A percentile compares a stretch with the other conserved stretches of the same genome.
phyloP scores from a whole-genome alignment of 2,888 invertebrate species.

The Chymomyza amoena region DNA sequence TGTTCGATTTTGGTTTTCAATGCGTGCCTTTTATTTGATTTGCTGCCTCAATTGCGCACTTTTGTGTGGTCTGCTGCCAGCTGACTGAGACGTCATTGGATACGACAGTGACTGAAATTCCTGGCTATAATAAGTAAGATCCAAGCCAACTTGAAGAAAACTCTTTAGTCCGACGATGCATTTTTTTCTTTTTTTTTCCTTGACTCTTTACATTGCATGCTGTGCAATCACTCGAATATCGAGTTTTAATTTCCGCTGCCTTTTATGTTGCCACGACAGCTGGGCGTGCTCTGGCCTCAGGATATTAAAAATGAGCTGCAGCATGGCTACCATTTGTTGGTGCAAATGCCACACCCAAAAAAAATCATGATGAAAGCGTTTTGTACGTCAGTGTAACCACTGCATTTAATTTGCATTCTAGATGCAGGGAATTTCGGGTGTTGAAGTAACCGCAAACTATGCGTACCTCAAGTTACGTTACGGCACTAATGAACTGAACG shows the following conservation, averaged over 20 bases:
- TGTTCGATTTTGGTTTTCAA: slow-evolving; percentile 3
- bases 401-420: slow-evolving; percentile 34
- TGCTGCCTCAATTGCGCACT: slow-evolving; percentile 70
- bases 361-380: neutral
- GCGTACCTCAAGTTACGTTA: slow-evolving; percentile 27
- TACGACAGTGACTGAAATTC: too few species aligned
- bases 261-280: slow-evolving; percentile 56
- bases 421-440: neutral
- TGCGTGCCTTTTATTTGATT: slow-evolving; percentile 68
- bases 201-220: neutral
- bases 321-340: slow-evolving; percentile 32
- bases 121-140: neutral
- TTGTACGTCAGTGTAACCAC: slow-evolving; percentile 17
- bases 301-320: slow-evolving; percentile 67
- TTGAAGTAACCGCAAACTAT: slow-evolving; percentile 10
- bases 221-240: slow-evolving; percentile 66
- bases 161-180: slow-evolving; percentile 35
- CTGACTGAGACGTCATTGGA: neutral
- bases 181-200: neutral
- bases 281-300: slow-evolving; percentile 47
- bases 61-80: slow-evolving; percentile 44
- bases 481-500: slow-evolving; percentile 57
- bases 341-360: slow-evolving; percentile 6
- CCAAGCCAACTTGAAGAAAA: neutral
- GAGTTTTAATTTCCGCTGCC: slow-evolving; percentile 68